A percentile compares a stretch with the other conserved stretches of the same genome.
These are phyloP conservation scores for Ceyx erithaca DNA, from an alignment of 2,797 vertebrate genomes.

Conservation along the genomic window DNA sequence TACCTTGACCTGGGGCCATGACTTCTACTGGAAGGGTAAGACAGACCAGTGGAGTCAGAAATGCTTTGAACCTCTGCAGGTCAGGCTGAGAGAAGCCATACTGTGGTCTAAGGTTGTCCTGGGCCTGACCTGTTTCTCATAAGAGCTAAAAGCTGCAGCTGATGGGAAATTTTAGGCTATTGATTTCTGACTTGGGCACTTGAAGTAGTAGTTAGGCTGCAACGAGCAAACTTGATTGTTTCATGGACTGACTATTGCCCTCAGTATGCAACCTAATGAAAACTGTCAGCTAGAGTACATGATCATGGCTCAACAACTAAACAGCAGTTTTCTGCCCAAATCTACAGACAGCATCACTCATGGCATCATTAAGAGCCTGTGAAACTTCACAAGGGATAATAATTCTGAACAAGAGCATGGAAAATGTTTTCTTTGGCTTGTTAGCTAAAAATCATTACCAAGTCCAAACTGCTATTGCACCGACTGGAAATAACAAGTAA, in stretches of 20 bases:
- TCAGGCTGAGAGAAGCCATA: background rate
- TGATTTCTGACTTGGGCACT: background rate
- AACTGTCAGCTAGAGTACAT: background rate
- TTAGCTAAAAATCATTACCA: background rate
- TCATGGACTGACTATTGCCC: background rate
- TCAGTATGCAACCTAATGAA: background rate
- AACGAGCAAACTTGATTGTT: background rate
- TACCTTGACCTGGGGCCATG: rapidly evolving
- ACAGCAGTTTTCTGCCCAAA: background rate
- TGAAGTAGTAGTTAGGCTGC: background rate
- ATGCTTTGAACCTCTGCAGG: background rate
- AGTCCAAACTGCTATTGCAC: background rate
- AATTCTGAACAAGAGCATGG: background rate
- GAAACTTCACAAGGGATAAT: background rate
- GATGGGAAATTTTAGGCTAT: background rate
- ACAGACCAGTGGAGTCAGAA: background rate
- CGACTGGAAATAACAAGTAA: background rate
- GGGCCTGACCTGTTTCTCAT: background rate
- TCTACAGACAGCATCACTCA: background rate
- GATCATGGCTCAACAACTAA: background rate
- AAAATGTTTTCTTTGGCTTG: background rate
- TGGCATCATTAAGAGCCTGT: background rate
- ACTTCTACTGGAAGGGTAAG: background rate
- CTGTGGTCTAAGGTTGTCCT: background rate
- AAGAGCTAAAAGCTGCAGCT: background rate